A percentile compares a stretch with the other conserved stretches of the same genome.
phyloP scores from a whole-genome alignment of 2,888 invertebrate genomes.

The Tenthredo mesomela region DNA sequence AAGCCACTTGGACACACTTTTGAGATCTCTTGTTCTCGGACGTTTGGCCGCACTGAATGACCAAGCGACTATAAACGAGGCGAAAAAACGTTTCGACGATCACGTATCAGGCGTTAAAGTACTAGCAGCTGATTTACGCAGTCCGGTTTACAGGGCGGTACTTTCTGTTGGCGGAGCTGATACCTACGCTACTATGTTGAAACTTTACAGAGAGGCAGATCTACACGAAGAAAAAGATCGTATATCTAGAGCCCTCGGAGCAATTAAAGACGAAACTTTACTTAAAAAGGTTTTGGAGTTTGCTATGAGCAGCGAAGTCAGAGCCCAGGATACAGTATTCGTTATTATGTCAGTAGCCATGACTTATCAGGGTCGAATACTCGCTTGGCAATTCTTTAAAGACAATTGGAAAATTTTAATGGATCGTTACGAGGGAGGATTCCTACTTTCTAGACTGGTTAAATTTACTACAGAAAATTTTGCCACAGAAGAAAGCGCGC shows the following conservation, averaged over 20 bases:
- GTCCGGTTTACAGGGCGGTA: conserved; percentile 92
- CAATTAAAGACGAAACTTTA: conserved; percentile 86
- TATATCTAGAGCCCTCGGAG: conserved; percentile 91
- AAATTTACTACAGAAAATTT: conserved; percentile 95
- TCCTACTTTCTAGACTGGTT: conserved; percentile 89
- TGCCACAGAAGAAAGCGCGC: conserved; percentile 88
- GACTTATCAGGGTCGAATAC: conserved; percentile 89
- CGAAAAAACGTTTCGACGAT: conserved; percentile 84
- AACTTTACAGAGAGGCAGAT: conserved; percentile 90
- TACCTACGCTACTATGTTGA: conserved; percentile 88
- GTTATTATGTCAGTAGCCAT: conserved; percentile 93
- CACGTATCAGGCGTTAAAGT: conserved; percentile 83
- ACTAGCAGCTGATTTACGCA: conserved; percentile 92
- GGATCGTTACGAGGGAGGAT: conserved; percentile 91
- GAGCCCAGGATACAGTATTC: conserved; percentile 94
- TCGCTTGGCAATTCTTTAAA: conserved; percentile 95
- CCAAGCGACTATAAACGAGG: conserved; percentile 88
- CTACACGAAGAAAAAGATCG: conserved; percentile 96
- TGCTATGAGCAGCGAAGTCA: conserved; percentile 93
- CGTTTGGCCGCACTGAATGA: conserved; percentile 91
- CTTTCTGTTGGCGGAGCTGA: conserved; percentile 84
- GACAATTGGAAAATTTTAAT: conserved; percentile 89
- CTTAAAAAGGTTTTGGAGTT: conserved; percentile 89
- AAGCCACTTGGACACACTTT: conserved; percentile 91
- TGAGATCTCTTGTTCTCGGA: conserved; percentile 91